Percentiles rank a stretch among this genome's conserved stretches.
phyloP scores from a whole-genome alignment of 2,113 vertebrate genomes.

The Podiceps cristatus region DNA sequence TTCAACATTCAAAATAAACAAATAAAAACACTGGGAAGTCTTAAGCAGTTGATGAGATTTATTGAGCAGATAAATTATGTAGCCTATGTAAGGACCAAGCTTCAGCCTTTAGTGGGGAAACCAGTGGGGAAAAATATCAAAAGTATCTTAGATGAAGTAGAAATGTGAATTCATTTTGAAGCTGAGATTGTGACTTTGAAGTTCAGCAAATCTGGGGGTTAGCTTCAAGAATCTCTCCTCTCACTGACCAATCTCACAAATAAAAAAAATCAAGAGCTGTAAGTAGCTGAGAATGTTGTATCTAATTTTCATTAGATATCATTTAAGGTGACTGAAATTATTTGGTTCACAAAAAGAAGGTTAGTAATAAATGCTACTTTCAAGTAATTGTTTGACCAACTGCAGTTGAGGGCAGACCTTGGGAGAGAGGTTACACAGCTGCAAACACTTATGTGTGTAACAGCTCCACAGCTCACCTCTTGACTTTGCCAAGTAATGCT shows the following conservation, averaged over 20 bases:
- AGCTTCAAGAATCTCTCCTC: background rate
- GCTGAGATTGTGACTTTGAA: background rate
- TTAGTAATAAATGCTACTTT: background rate
- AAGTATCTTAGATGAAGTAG: background rate
- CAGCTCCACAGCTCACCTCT: background rate
- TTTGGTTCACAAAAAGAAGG: background rate
- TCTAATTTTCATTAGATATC: background rate
- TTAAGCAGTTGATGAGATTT: background rate
- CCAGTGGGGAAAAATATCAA: background rate
- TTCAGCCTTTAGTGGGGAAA: background rate
- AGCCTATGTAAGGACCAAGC: background rate
- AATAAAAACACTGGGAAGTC: background rate
- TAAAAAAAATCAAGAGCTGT: background rate
- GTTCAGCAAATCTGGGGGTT: background rate
- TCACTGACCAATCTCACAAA: background rate
- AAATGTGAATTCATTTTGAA: background rate
- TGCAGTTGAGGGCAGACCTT: background rate
- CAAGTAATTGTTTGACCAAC: background rate
- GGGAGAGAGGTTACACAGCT: background rate
- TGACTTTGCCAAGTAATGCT: background rate
- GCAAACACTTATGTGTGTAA: background rate
- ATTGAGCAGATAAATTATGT: background rate
- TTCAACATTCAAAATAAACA: background rate
- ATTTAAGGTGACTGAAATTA: background rate
- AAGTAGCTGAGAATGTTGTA: background rate